These are phyloP conservation scores for Cactoblastis cactorum DNA, from an alignment of 2,888 invertebrate species.

Conservation along the genomic window DNA sequence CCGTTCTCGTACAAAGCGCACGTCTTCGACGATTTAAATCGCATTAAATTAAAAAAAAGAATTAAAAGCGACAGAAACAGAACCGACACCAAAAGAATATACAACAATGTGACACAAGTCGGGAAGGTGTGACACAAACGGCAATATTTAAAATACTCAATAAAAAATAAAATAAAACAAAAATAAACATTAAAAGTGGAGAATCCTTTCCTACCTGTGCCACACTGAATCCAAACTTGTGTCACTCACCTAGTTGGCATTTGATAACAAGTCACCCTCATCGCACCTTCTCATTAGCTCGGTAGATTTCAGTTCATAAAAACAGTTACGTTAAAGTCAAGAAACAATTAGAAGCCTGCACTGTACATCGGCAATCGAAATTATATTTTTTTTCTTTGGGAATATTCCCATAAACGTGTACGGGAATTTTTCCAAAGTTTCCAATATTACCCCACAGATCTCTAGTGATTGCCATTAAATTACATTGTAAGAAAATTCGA, in stretches of 20 bases:
- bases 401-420: too few relatives aligned
- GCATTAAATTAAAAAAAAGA: not conserved
- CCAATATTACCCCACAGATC: too few relatives aligned
- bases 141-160: constrained; percentile 32
- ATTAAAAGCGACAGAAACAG: constrained; percentile 15
- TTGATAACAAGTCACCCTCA: constrained; percentile 31
- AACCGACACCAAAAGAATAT: constrained; percentile 23
- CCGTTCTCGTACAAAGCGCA: too few relatives aligned
- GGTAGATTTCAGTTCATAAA: not conserved
- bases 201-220: constrained; percentile 76
- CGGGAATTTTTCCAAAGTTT: too few relatives aligned
- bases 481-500: too few relatives aligned
- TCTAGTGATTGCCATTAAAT: too few relatives aligned
- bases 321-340: not conserved
- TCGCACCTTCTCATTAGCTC: constrained; percentile 23
- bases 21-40: not conserved
- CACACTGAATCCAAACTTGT: constrained; percentile 76
- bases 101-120: constrained; percentile 74
- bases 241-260: constrained; percentile 69
- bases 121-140: constrained; percentile 76
- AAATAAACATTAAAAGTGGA: constrained; percentile 18
- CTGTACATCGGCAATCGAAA: too few relatives aligned
- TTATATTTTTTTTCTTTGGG: too few relatives aligned
- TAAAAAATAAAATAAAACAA: constrained; percentile 23
- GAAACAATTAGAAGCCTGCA: too few relatives aligned